Evolutionary conservation across 2,888 invertebrate genomes (phyloP).

Genomic region (Tetheella fluctuosa): DNA sequence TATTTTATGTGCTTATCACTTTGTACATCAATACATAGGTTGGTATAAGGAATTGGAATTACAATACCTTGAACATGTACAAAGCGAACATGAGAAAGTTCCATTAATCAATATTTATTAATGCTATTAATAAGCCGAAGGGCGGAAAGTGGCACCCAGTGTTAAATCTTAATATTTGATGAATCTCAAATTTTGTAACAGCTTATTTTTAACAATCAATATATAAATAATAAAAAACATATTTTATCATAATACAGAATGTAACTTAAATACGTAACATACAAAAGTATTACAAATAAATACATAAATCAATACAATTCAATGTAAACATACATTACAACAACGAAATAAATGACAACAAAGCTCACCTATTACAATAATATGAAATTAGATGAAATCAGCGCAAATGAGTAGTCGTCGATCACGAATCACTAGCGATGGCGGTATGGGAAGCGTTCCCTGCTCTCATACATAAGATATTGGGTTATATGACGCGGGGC

Average conservation of each 20-base stretch:
- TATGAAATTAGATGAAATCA: neutral
- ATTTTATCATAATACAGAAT: neutral
- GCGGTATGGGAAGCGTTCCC: constrained; percentile 38
- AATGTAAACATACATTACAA: neutral
- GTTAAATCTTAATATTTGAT: neutral
- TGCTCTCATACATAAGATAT: constrained; percentile 81
- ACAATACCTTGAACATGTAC: no score
- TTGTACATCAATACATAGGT: no score
- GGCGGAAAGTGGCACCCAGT: neutral
- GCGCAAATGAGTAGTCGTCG: neutral
- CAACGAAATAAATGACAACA: no score
- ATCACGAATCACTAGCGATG: constrained; percentile 39
- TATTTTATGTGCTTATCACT: no score
- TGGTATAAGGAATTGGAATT: no score
- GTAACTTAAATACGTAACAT: neutral
- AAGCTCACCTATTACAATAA: neutral
- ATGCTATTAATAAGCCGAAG: neutral
- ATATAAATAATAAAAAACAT: no score
- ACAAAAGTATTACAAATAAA: neutral
- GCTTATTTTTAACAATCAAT: no score
- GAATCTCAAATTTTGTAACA: neutral
- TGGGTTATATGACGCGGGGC: constrained; percentile 66
- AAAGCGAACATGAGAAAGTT: no score
- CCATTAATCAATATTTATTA: neutral
- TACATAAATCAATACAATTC: neutral